Evolutionary conservation across 37 sponge, comb jelly and placozoan species (phyloP), one percentile per base, ranked within the genome.

Genomic region (Theonella swinhoei): DNA sequence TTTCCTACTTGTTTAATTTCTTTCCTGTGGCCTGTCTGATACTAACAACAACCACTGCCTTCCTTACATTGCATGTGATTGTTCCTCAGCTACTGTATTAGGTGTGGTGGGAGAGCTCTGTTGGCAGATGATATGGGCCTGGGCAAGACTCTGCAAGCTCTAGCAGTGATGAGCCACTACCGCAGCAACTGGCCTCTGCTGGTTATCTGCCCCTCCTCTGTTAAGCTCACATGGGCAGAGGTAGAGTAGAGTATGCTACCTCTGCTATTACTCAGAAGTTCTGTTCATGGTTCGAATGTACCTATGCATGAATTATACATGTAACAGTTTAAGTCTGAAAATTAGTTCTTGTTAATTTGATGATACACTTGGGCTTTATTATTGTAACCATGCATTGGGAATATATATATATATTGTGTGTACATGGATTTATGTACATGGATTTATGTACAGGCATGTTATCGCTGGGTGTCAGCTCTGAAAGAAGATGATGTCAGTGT

Each of bases 41-140:
- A n/a, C n/a, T n/a, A n/a, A n/a, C n/a, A n/a, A n/a, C n/a, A n/a
- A n/a, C n/a, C n/a, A n/a, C n/a, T 76, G 30, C n/a, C 28, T 30
- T 76, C 11, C 33, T 17, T 29, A 25, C 8, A 11, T 14, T 19
- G 24, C n/a, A n/a, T n/a, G 14, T 47, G 54, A 47, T 68, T 70
- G 24, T n/a, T 76, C 9, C 25, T 1, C 20, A 89, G 88, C 74
- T 98, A 80, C 79, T 88, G 70, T 62, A 70, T 98, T 2, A 39
- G 39, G 30, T 85, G 83, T 38, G 77, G 86, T 78, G 98, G 98
- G 14, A 79, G 98, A 61, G 94, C 75, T 2, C 81, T 98, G 54
- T 73, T 98, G 4, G 98, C 98, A 20, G 98, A 98, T 91, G 98
- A 98, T 40, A 98, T 98, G 98, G 98, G 98, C 5, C 80, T 98